Evolutionary conservation across 2,113 vertebrate genomes (phyloP).

Genomic region (Apistogramma diplotaenia): DNA sequence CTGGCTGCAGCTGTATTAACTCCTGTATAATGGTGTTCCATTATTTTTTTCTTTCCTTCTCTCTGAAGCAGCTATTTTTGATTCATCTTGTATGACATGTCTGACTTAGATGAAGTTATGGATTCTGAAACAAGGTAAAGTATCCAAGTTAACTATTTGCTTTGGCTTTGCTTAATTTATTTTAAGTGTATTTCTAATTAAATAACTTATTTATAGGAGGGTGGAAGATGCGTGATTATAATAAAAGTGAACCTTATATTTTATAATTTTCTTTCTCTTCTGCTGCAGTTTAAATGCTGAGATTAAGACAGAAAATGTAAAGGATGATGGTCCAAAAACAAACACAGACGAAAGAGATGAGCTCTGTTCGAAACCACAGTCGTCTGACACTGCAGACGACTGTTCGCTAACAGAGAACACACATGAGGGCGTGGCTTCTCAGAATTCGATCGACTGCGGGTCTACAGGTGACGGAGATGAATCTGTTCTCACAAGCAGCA

Average conservation of each 20-base stretch:
- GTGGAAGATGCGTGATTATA: background rate
- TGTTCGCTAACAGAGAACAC: background rate
- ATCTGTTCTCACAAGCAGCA: background rate
- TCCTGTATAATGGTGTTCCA: background rate
- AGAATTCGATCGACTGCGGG: conserved; percentile 32
- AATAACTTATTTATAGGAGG: background rate
- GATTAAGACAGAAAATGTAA: conserved; percentile 9
- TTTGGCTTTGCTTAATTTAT: background rate
- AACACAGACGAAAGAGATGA: conserved; percentile 24
- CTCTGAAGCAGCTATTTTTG: background rate
- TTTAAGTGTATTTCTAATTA: background rate
- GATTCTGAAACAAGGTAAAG: conserved; percentile 59
- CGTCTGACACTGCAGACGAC: conserved; percentile 14
- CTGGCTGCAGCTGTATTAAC: too few species aligned
- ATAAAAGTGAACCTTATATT: background rate
- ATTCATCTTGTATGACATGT: conserved; percentile 24
- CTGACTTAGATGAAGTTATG: conserved; percentile 51
- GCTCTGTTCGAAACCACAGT: background rate
- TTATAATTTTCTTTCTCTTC: background rate
- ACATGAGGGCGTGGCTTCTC: conserved; percentile 21
- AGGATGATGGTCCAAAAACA: background rate
- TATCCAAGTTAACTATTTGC: background rate
- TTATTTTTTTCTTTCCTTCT: background rate
- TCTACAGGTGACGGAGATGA: conserved; percentile 2
- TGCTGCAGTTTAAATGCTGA: conserved; percentile 41